phyloP scores from a whole-genome alignment of 2,113 vertebrate species.

The Pomatostomus ruficeps region DNA sequence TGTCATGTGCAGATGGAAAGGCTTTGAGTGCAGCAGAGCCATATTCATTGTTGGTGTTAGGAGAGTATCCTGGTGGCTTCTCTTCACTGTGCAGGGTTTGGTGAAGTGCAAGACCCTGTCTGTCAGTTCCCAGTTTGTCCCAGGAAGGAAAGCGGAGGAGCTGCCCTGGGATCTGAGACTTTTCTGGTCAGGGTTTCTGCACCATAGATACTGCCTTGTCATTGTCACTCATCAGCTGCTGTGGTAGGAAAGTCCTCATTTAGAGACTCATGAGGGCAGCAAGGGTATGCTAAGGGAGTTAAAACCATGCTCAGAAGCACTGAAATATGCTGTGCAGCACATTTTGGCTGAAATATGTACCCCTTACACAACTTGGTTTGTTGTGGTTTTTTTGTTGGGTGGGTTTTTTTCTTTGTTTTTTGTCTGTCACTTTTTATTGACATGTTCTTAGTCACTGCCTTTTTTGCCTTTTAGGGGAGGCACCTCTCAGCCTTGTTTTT shows the following conservation, averaged over 20 bases:
- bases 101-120: neutral
- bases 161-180: neutral
- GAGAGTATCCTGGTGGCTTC: neutral
- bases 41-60: neutral
- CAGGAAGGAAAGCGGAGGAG: neutral
- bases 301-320: neutral
- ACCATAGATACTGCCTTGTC: neutral
- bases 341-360: neutral
- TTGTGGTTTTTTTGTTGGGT: neutral
- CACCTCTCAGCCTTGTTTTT: neutral
- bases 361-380: neutral
- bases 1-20: neutral
- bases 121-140: neutral
- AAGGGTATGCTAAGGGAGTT: neutral
- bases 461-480: neutral
- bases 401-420: neutral
- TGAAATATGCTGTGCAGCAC: neutral
- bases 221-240: accelerated
- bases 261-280: neutral
- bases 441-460: neutral
- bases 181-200: neutral
- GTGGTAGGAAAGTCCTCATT: neutral
- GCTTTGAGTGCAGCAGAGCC: neutral
- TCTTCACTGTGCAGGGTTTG: neutral
- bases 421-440: neutral